Base-by-base conservation (phyloP, 2,113 vertebrate genomes). In the Rhadina sibilatrix region DNA sequence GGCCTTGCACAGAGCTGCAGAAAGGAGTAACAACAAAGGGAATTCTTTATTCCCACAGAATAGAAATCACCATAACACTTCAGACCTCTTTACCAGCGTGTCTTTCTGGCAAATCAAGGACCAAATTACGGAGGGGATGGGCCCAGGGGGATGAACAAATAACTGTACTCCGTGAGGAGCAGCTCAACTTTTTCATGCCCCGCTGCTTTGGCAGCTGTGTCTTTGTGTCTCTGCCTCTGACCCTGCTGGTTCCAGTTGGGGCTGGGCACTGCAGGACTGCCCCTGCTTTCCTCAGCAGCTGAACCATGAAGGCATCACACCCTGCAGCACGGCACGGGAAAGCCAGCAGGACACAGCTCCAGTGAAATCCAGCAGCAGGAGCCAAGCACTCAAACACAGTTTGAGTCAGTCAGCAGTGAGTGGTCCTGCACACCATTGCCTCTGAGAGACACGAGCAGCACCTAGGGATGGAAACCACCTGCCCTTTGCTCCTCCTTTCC, bases 341-440 rank as follows among this genome's bases (percentile, higher is more conserved):
- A 60, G 72, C 12, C 72, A 91, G 33, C 35, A 35, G 3, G 21
- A 61, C 30, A 16, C 12, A 47, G 60, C 23, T 88, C 33, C 27
- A 69, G 46, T 0, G 1, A 85, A 59, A 77, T 22, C 69, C 87
- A 4, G 81, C 77, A 50, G 4, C 6, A 37, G 52, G 9, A 33
- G 49, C 28, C 40, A 47, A 3, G 15, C 31, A 17, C 59, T 72
- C 75, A 46, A 83, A 69, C 31, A 35, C 31, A 11, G 24, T n/a
- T n/a, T n/a, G n/a, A n/a, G 2, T 35, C 6, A 11, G 44, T 40
- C 71, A 87, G 35, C 82, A 63, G 33, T 3, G 19, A 79, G 24
- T 1, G 1, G 8, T 35, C n/a, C 79, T 44, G 50, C 3, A 14
- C 47, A 12, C 28, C 9, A 1, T 0, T 37, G 35, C 33, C 64